Percentiles rank a stretch among this genome's conserved stretches.
Evolutionary conservation across 2,888 invertebrate species (phyloP).

Genomic region (Drosophila barbarae): DNA sequence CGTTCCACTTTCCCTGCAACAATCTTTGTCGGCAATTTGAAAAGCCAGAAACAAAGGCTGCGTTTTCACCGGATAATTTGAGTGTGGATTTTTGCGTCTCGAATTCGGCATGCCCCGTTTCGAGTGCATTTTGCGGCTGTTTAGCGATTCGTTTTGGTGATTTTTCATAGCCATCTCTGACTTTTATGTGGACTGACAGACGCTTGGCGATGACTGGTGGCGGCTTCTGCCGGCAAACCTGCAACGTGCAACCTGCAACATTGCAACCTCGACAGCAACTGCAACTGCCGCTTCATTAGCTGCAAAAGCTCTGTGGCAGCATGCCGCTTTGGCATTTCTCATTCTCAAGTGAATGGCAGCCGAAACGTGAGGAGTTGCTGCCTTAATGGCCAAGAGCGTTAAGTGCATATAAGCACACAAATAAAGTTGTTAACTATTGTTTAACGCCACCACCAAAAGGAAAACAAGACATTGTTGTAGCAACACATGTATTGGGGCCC

Average conservation of each 20-base stretch:
- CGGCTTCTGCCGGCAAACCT: conserved; percentile 54
- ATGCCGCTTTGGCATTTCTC: conserved; percentile 48
- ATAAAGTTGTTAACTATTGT: conserved; percentile 74
- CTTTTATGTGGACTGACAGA: conserved; percentile 66
- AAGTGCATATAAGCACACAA: conserved; percentile 52
- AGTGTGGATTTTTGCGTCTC: conserved; percentile 21
- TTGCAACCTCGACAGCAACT: conserved; percentile 14
- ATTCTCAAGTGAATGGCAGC: conserved; percentile 48
- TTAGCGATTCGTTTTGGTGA: conserved; percentile 59
- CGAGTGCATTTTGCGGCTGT: conserved; percentile 70
- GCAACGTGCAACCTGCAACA: conserved; percentile 20
- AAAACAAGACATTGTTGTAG: conserved; percentile 47
- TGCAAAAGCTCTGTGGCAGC: conserved; percentile 23
- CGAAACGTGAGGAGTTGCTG: conserved; percentile 43
- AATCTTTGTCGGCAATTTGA: conserved; percentile 18
- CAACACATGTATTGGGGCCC: conserved; percentile 38
- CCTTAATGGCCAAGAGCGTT: conserved; percentile 44
- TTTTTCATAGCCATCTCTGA: conserved; percentile 70
- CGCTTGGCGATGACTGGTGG: conserved; percentile 58
- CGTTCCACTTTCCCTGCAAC: conserved; percentile 8
- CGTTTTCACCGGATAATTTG: conserved; percentile 25
- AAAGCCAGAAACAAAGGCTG: conserved; percentile 21
- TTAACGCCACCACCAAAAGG: conserved; percentile 52
- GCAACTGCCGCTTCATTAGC: conserved; percentile 33
- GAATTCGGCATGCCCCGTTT: conserved; percentile 59